Evolutionary conservation across 2,888 invertebrate genomes (phyloP).

Genomic region (Corythucha ciliata): DNA sequence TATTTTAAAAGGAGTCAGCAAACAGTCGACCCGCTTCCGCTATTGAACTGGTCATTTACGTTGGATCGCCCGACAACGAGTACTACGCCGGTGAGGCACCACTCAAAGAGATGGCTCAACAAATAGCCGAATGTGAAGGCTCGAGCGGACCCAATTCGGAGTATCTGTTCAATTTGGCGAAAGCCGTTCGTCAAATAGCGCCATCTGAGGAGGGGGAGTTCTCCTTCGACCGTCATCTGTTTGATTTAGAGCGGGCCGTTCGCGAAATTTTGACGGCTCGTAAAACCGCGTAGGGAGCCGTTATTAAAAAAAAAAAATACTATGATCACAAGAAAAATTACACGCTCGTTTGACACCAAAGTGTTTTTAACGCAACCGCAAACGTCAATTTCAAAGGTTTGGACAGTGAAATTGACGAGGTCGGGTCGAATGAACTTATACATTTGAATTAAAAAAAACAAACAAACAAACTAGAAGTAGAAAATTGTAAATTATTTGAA

Average conservation of each 20-base stretch:
- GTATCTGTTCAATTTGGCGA: conserved; percentile 76
- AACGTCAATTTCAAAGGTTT: too few species aligned
- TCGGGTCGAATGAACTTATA: too few species aligned
- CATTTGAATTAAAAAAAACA: too few species aligned
- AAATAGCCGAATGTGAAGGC: conserved; percentile 63
- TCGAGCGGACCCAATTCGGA: conserved; percentile 87
- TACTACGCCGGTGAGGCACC: conserved; percentile 70
- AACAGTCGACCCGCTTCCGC: neutral
- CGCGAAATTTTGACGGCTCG: conserved; percentile 38
- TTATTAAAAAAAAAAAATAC: too few species aligned
- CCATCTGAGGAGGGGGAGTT: too few species aligned
- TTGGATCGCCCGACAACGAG: conserved; percentile 71
- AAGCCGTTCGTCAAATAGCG: conserved; percentile 64
- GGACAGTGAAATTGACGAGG: too few species aligned
- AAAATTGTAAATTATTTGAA: too few species aligned
- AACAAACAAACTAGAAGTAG: too few species aligned
- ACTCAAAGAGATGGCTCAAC: conserved; percentile 65
- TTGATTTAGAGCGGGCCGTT: conserved; percentile 57
- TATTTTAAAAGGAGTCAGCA: neutral
- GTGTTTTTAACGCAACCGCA: too few species aligned
- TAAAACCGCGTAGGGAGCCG: too few species aligned
- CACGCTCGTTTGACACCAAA: too few species aligned
- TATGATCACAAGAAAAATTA: too few species aligned
- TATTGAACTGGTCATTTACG: conserved; percentile 64
- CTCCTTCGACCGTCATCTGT: conserved; percentile 62